Percentiles rank a stretch among this genome's conserved stretches.
Evolutionary conservation across 2,888 invertebrate species (phyloP).

Genomic region (Byasa hedistus): DNA sequence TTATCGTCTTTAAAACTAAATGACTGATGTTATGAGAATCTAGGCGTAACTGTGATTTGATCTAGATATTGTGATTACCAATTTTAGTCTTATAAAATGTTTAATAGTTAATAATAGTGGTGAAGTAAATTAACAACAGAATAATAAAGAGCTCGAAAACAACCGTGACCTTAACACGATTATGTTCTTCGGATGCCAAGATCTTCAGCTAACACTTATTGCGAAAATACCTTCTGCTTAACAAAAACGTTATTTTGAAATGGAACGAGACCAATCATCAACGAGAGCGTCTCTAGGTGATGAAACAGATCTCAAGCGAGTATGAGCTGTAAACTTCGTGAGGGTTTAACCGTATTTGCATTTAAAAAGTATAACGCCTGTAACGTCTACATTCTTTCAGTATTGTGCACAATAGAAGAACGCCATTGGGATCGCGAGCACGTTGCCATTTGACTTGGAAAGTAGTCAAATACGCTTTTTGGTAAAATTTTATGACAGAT

Average conservation of each 20-base stretch:
- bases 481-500: conserved; percentile 53
- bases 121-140: background rate
- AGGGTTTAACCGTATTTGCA: conserved; percentile 20
- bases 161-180: conserved; percentile 24
- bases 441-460: conserved; percentile 71
- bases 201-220: conserved; percentile 37
- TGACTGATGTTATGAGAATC: no score
- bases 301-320: conserved; percentile 35
- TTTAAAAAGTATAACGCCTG: conserved; percentile 15
- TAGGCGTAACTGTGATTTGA: no score
- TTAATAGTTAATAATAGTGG: background rate
- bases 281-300: conserved; percentile 45
- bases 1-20: no score
- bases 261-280: conserved; percentile 70
- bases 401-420: conserved; percentile 51
- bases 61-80: no score
- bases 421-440: conserved; percentile 58
- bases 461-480: conserved; percentile 57
- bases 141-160: background rate
- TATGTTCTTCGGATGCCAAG: conserved; percentile 18
- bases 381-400: conserved; percentile 38
- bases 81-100: no score
- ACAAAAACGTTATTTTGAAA: conserved; percentile 57
- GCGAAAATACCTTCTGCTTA: conserved; percentile 54
- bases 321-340: conserved; percentile 34